Evolutionary conservation across 2,113 vertebrate species (phyloP).

Genomic region (Oreochromis niloticus): DNA sequence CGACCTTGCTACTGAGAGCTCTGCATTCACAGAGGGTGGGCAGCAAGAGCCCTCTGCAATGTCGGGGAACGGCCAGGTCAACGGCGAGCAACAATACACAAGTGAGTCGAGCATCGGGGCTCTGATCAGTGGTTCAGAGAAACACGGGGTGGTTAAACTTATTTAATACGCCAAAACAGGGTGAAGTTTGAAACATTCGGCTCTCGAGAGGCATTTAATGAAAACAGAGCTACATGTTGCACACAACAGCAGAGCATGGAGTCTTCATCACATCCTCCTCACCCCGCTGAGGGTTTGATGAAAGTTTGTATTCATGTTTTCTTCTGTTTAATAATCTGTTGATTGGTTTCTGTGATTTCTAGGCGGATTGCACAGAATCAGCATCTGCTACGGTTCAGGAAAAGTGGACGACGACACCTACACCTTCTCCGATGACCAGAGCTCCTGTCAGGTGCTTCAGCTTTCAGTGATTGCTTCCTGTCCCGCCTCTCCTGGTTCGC

Average conservation of each 20-base stretch:
- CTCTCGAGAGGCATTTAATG: not conserved
- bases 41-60: not conserved
- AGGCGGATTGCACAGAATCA: constrained; percentile 92
- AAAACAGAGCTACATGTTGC: not conserved
- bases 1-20: not conserved
- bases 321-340: not conserved
- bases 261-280: not conserved
- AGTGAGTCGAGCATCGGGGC: constrained; percentile 45
- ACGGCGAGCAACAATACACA: constrained; percentile 16
- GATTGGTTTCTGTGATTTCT: not conserved
- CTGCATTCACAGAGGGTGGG: not conserved
- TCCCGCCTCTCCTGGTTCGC: rapidly evolving
- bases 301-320: not conserved
- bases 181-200: not conserved
- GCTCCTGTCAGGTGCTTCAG: constrained; percentile 80
- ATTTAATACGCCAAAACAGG: not conserved
- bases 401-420: constrained; percentile 78
- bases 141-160: not conserved
- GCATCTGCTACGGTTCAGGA: constrained; percentile 78
- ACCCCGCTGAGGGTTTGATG: not conserved
- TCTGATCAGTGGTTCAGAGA: not conserved
- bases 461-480: not conserved
- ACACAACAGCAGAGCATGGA: not conserved
- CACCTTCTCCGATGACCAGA: constrained; percentile 91
- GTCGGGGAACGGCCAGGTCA: not conserved